phyloP scores from a whole-genome alignment of 2,113 vertebrate species.

The Charina bottae region DNA sequence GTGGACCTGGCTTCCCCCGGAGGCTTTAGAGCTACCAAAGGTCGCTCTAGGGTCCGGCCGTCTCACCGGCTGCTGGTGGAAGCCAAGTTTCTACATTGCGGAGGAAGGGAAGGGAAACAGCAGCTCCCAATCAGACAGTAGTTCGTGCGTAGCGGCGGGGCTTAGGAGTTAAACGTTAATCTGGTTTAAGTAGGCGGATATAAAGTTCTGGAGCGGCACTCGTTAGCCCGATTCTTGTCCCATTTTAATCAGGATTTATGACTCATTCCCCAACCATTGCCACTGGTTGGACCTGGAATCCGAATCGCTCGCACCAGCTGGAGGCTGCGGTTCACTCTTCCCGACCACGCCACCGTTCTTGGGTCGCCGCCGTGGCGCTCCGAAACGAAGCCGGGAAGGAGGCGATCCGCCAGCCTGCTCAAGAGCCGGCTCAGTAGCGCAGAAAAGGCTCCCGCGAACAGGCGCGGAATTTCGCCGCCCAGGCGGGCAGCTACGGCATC shows the following conservation, averaged over 20 bases:
- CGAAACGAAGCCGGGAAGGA: not conserved
- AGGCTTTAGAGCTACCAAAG: not conserved
- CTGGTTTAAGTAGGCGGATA: not conserved
- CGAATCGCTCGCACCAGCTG: not conserved
- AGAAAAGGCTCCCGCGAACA: not conserved
- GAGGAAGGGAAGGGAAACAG: not conserved
- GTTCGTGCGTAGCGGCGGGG: not conserved
- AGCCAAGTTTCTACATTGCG: not conserved
- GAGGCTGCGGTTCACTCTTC: not conserved
- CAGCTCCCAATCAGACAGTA: not conserved
- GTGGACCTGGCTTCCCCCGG: not conserved
- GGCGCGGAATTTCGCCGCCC: not conserved
- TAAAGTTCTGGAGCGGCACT: not conserved
- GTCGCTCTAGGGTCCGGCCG: not conserved
- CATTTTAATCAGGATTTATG: not conserved
- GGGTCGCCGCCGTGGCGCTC: not conserved
- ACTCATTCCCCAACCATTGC: not conserved
- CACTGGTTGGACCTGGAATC: not conserved
- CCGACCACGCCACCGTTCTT: not conserved
- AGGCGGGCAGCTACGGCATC: not conserved
- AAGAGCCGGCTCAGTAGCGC: not conserved
- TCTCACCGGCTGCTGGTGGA: not conserved
- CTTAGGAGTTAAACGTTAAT: not conserved
- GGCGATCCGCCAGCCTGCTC: no score
- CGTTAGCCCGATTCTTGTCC: not conserved